phyloP scores from a whole-genome alignment of 2,888 invertebrate species.

The Ephialtes manifestator region DNA sequence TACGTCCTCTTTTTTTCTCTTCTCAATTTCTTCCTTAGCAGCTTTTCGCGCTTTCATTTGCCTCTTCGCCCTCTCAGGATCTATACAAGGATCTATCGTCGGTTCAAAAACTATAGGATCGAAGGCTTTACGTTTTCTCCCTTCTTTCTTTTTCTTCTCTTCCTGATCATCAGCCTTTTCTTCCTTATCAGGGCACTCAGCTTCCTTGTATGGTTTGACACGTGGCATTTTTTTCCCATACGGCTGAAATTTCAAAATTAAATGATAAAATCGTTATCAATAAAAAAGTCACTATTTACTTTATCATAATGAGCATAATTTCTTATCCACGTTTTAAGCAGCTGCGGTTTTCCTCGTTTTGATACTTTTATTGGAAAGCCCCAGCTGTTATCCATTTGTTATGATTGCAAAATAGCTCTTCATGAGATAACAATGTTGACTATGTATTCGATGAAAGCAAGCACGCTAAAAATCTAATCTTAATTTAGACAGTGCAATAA shows the following conservation, averaged over 20 bases:
- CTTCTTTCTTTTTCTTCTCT: slow-evolving; percentile 15
- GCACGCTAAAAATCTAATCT: too few species aligned
- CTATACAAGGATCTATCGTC: slow-evolving; percentile 78
- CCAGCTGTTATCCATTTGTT: neutral
- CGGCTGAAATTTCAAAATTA: slow-evolving; percentile 58
- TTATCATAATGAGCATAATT: neutral
- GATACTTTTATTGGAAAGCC: neutral
- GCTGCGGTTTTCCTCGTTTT: neutral
- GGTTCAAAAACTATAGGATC: slow-evolving; percentile 74
- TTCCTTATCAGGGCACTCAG: slow-evolving; percentile 69
- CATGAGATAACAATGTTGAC: slow-evolving; percentile 2
- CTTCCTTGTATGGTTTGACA: slow-evolving; percentile 72
- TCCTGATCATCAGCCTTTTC: slow-evolving; percentile 30
- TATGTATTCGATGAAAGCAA: neutral
- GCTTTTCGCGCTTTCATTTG: slow-evolving; percentile 76
- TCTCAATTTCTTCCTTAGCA: slow-evolving; percentile 49
- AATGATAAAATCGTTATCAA: neutral
- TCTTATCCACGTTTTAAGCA: neutral
- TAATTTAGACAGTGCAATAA: too few species aligned
- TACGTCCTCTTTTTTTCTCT: neutral
- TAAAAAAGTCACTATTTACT: neutral
- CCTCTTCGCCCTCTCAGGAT: slow-evolving; percentile 72
- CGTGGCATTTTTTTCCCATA: slow-evolving; percentile 75
- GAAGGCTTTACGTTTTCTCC: slow-evolving; percentile 58
- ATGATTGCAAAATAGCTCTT: neutral